Evolutionary conservation across 1,140 invertebrate genomes (phyloP), one percentile per base, ranked within the genome.

Genomic region (Orius insidiosus): DNA sequence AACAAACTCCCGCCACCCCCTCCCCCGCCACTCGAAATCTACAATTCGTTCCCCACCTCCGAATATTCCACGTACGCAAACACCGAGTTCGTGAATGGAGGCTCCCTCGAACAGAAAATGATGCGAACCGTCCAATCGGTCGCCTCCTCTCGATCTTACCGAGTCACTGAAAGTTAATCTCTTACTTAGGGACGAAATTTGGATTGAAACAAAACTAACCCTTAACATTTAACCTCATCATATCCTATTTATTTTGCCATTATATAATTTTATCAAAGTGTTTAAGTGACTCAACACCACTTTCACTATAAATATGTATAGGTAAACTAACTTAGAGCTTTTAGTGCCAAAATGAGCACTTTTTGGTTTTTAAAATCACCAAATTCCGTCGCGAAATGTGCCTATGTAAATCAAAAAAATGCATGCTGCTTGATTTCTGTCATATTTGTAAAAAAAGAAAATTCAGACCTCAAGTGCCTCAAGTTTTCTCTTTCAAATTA

Each of bases 11-110:
- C 38, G 9, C 38, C 38, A 4, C 11, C 16, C 11, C 11, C 11
- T 18, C 38, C 38, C 16, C 9, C 38, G 9, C 38, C 38, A 2
- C 10, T 18, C 11, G 9, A 15, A 5, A 16, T 18, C 11, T 40
- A 15, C 16, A 40, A 13, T 4, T 40, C 38, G 5, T 15, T 16
- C 16, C 38, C 38, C 5, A 6, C 11, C 15, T 18, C 38, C 38
- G 16, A 40, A 16, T 40, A 40, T 16, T 18, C 38, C 9, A 13
- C 38, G 11, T 40, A 40, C 38, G 13, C 38, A 2, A 40, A 68
- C 59, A 71, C 66, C 63, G 62, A 61, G 45, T 62, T 56, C 60
- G 65, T 47, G 59, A 62, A 47, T 58, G 59, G 46, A 57, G 59
- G 42, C 56, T 56, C 44, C 52, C 42, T 42, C 51, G 38, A 34